Evolutionary conservation across 2,113 vertebrate genomes (phyloP).

Genomic region (Oncorhynchus nerka): DNA sequence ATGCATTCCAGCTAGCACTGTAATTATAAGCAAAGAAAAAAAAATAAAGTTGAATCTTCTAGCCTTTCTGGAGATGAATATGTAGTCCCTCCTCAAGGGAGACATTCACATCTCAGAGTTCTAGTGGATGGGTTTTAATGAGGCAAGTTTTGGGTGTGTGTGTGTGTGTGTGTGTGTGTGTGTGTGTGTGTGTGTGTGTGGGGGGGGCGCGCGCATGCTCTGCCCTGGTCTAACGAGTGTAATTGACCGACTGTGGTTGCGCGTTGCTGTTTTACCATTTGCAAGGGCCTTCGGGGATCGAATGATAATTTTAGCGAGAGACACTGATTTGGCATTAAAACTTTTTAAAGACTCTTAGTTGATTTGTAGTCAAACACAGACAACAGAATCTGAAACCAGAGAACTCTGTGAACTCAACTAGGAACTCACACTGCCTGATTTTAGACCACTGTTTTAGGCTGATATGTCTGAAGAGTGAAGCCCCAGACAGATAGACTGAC

Average conservation of each 20-base stretch:
- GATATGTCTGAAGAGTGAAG: constrained; percentile 39
- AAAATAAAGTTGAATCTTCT: constrained; percentile 61
- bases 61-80: constrained; percentile 71
- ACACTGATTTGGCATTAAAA: constrained; percentile 63
- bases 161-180: constrained; percentile 23
- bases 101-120: constrained; percentile 75
- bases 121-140: constrained; percentile 77
- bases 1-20: constrained; percentile 73
- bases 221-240: constrained; percentile 71
- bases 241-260: constrained; percentile 73
- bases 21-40: constrained; percentile 71
- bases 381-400: not conserved
- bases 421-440: not conserved
- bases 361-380: constrained; percentile 3
- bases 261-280: constrained; percentile 62
- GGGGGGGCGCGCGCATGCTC: constrained; percentile 51
- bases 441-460: constrained; percentile 34
- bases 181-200: constrained; percentile 23
- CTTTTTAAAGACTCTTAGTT: constrained; percentile 46
- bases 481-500: constrained; percentile 23
- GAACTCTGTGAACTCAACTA: not conserved
- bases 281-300: constrained; percentile 52
- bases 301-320: constrained; percentile 64
- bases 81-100: constrained; percentile 66
- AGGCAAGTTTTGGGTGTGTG: constrained; percentile 61